Percentiles rank a stretch among this genome's conserved stretches.
phyloP scores from a whole-genome alignment of 2,888 invertebrate species.

The Athalia cordata region DNA sequence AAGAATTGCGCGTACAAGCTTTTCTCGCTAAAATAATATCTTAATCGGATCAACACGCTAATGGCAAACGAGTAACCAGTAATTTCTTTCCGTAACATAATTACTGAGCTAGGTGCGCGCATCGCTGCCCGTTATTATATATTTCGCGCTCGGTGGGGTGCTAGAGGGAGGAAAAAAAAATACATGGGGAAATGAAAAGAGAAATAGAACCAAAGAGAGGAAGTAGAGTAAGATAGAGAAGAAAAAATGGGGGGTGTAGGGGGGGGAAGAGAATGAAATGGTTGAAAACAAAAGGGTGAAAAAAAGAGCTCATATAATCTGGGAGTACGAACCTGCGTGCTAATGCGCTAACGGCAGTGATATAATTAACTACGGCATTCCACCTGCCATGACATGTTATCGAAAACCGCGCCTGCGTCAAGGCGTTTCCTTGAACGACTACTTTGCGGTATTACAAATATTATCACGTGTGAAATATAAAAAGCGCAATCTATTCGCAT shows the following conservation, averaged over 20 bases:
- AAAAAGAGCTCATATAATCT: background rate
- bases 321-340: conserved; percentile 1
- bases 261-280: too few species aligned
- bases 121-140: background rate
- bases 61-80: conserved; percentile 61
- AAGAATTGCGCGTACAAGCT: conserved; percentile 11
- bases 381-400: background rate
- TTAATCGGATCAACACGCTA: conserved; percentile 62
- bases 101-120: conserved; percentile 54
- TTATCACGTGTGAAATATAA: background rate
- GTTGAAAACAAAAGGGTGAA: background rate
- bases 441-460: background rate
- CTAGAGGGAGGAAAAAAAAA: background rate
- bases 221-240: too few species aligned
- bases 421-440: too few species aligned
- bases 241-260: too few species aligned
- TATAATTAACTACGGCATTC: conserved; percentile 32
- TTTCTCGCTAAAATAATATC: conserved; percentile 55
- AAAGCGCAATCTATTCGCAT: background rate
- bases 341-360: conserved; percentile 13
- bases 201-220: too few species aligned
- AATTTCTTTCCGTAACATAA: conserved; percentile 64
- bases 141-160: background rate
- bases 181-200: background rate
- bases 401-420: background rate